Evolutionary conservation across 2,113 vertebrate genomes (phyloP), one percentile per base, ranked within the genome.

Genomic region (Progne subis): DNA sequence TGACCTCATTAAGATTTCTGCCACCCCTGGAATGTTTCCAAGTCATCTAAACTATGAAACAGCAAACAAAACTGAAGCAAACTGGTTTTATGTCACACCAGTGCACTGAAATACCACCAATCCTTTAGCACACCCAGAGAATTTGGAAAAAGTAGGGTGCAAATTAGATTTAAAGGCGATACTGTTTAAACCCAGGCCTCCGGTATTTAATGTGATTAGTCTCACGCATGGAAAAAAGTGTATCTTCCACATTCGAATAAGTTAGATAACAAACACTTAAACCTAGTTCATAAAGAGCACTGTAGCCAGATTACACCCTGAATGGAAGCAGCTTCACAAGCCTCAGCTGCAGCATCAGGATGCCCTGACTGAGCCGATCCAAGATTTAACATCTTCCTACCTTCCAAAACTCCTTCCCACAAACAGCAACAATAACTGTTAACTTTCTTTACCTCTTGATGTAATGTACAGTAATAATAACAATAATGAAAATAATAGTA

Each of bases 321-420:
- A n/a, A 69, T 5, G 39, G 52, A 80, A 67, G 75, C 55, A 29
- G 55, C 28, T 82, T 28, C 57, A 8, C 6, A 4, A 90, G 49
- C 44, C 41, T 75, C 68, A 41, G 12, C 1, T 3, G 3, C 44
- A 71, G 44, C 0, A 0, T 24, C 4, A 39, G 12, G 70, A 72
- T 39, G 44, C 71, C 59, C 49, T 26, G 64, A 81, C 1, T 31
- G 74, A 67, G 43, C 56, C 26, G n/a, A 61, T 68, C 53, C 24
- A 44, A 72, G 57, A 39, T 46, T 76, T 21, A 69, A 23, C 12
- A 2, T 72, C 57, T 80, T 74, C 29, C 65, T 8, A 0, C 34
- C 55, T 87, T 80, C 50, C 63, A 86, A 49, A 50, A 65, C 14
- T 59, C 55, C 14, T 49, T 70, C 29, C 47, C 26, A 34, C n/a